Evolutionary conservation across 1,140 invertebrate species (phyloP), one percentile per base, ranked within the genome.

Genomic region (Halesus radiatus): DNA sequence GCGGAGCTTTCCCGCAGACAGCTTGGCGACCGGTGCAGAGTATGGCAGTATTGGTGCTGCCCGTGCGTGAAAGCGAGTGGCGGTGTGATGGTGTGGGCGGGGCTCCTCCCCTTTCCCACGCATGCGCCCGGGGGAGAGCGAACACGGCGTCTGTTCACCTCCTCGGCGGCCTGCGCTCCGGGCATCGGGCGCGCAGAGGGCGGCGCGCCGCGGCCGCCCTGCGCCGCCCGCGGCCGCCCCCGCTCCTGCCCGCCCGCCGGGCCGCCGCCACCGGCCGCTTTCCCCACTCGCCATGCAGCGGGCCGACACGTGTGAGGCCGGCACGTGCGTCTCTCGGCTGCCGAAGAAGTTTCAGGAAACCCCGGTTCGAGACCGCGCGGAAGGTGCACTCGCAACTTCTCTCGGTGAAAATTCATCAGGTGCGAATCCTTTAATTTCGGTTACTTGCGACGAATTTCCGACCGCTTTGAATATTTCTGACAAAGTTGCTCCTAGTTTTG

Each of bases 201-300:
- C 79, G 79, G 79, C 78, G 73, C 73, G 26, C 52, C 52, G 52
- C 64, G 60, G 60, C 60, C 70, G 70, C 58, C 66, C 75, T 53
- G 58, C 78, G 58, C 52, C 78, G 68, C 70, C 70, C 54, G 56
- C 15, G 56, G 26, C 78, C 68, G 37, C 78, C 66, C 54, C 23
- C 15, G n/a, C 78, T 16, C 54, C 77, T 10, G 23, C 13, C 45
- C 60, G 26, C 45, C 53, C 64, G 37, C 1, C 37, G 8, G 8
- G 5, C 66, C 77, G 76, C 20, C 76, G 18, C 29, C 29, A 52
- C 26, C 52, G 52, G 54, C 58, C 62, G 62, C 60, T 70, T 54
- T 53, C 62, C n/a, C 45, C 76, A 54, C 64, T 70, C 78, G 78
- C 78, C 78, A 79, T 80, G 79, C 79, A 80, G 73, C 79, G 79